Conservation (phyloP, 2,797 vertebrate genomes). For the Carduelis carduelis region DNA sequence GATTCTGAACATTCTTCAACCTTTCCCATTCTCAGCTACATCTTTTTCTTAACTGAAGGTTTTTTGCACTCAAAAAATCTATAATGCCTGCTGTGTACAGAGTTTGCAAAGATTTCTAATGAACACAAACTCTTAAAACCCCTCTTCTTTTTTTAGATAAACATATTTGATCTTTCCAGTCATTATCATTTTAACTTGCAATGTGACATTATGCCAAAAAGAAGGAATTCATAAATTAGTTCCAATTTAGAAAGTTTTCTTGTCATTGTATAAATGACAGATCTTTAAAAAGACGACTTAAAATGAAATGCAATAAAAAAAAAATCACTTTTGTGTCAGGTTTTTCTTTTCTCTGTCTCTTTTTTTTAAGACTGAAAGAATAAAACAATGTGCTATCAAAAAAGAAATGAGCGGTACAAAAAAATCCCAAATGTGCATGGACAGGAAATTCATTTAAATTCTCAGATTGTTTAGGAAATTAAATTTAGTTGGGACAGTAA, state of each 20-base stretch:
- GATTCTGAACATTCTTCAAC: neutral
- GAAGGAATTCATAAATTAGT: constrained; percentile 78
- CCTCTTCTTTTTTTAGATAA: constrained; percentile 42
- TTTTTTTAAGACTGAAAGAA: constrained; percentile 20
- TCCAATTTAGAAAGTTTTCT: constrained; percentile 79
- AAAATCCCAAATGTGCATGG: neutral
- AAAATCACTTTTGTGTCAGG: constrained; percentile 72
- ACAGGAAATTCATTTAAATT: constrained; percentile 8
- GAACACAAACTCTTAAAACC: constrained; percentile 53
- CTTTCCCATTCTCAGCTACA: neutral
- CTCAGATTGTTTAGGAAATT: neutral
- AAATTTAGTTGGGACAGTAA: constrained; percentile 10
- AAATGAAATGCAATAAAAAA: constrained; percentile 79
- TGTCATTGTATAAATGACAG: constrained; percentile 81
- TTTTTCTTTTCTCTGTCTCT: constrained; percentile 4
- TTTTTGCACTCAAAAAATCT: constrained; percentile 13
- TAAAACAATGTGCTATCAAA: constrained; percentile 59
- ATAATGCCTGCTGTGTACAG: constrained; percentile 35
- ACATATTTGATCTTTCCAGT: constrained; percentile 62
- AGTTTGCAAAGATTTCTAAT: constrained; percentile 43
- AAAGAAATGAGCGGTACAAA: neutral
- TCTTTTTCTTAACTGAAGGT: neutral
- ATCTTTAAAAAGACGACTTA: constrained; percentile 76
- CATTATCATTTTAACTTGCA: constrained; percentile 75
- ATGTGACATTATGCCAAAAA: constrained; percentile 76